phyloP scores from a whole-genome alignment of 2,113 vertebrate genomes.

The Hassar affinis region DNA sequence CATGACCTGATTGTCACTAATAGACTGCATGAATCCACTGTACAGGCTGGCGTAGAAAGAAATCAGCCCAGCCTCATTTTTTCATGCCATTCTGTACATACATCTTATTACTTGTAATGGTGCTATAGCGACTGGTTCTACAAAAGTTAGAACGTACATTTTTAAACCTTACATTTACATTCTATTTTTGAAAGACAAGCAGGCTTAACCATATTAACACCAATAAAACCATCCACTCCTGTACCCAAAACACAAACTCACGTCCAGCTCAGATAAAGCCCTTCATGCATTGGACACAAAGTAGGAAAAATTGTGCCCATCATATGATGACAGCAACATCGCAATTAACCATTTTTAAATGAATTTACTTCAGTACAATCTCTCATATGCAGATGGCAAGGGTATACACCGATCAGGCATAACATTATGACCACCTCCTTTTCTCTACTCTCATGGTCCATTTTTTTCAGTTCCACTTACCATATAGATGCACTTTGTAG shows the following conservation, averaged over 20 bases:
- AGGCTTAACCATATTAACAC: background rate
- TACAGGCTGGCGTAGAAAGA: background rate
- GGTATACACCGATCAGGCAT: too few relatives aligned
- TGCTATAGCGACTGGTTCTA: background rate
- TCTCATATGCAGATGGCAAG: background rate
- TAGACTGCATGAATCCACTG: background rate
- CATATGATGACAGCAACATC: background rate
- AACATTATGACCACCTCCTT: too few relatives aligned
- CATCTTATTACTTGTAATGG: background rate
- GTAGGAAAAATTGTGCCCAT: background rate
- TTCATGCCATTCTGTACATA: background rate
- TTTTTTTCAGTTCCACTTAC: too few relatives aligned
- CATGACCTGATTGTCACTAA: background rate
- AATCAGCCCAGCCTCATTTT: background rate
- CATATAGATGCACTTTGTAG: too few relatives aligned
- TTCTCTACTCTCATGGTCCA: too few relatives aligned
- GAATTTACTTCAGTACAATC: background rate
- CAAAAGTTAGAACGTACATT: background rate
- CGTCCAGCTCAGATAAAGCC: background rate
- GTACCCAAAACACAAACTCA: background rate
- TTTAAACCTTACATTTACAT: background rate
- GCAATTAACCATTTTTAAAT: background rate
- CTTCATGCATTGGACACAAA: background rate
- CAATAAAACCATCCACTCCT: background rate
- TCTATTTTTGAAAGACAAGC: background rate